Percentiles rank a stretch among this genome's conserved stretches.
Conservation (phyloP, 2,888 invertebrate genomes). For the Pristionchus japonicus region DNA sequence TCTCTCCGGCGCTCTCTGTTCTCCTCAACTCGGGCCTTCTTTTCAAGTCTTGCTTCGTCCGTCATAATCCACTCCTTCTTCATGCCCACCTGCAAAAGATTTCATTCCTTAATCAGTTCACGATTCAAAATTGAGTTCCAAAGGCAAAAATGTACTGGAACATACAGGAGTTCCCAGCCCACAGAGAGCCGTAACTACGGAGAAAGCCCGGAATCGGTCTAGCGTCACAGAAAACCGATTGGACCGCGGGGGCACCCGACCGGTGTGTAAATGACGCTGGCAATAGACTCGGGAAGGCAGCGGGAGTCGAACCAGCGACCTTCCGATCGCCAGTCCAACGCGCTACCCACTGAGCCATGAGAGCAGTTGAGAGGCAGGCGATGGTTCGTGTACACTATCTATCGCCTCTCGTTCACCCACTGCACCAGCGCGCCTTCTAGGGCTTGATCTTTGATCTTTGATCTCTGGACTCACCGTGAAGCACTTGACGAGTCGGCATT, state of each 20-base stretch:
- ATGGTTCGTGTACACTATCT: not conserved
- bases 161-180: slow-evolving; percentile 28
- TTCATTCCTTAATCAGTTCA: not conserved
- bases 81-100: slow-evolving; percentile 66
- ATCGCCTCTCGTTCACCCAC: too few relatives aligned
- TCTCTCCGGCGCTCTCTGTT: slow-evolving; percentile 52
- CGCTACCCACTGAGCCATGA: slow-evolving; percentile 28
- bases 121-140: not conserved
- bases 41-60: slow-evolving; percentile 72
- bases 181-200: not conserved
- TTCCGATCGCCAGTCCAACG: not conserved
- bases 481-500: slow-evolving; percentile 93
- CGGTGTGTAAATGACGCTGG: slow-evolving; percentile 33
- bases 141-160: not conserved
- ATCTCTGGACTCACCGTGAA: slow-evolving; percentile 79
- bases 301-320: slow-evolving; percentile 41
- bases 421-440: too few relatives aligned
- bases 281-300: not conserved
- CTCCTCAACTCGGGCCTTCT: slow-evolving; percentile 72
- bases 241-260: slow-evolving; percentile 20
- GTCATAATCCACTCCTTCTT: slow-evolving; percentile 75
- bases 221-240: slow-evolving; percentile 8
- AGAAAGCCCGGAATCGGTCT: slow-evolving; percentile 3
- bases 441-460: not conserved
- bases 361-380: not conserved